These are phyloP conservation scores for Cheumatopsyche charites DNA, from an alignment of 1,140 invertebrate genomes.

Conservation along the genomic window DNA sequence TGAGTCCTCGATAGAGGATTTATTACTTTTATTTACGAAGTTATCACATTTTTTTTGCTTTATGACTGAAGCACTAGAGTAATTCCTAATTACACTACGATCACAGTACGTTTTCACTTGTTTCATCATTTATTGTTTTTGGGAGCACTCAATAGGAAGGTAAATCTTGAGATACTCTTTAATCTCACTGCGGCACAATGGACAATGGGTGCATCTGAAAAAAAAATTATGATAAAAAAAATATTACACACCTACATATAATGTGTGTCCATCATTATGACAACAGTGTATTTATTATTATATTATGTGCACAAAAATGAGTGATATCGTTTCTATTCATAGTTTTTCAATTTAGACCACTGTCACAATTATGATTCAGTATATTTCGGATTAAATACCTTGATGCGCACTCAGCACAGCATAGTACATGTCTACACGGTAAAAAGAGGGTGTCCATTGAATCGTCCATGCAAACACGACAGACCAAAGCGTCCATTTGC, in stretches of 20 bases:
- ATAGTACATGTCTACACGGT: constrained; percentile 82
- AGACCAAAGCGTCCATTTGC: constrained; percentile 75
- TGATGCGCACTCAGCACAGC: constrained; percentile 73
- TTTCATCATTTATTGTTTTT: constrained; percentile 46
- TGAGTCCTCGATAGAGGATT: background rate
- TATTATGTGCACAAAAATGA: too few relatives aligned
- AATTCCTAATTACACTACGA: constrained; percentile 28
- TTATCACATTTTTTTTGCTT: constrained; percentile 37
- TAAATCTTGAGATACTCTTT: constrained; percentile 75
- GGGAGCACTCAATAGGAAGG: constrained; percentile 65
- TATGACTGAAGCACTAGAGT: constrained; percentile 20
- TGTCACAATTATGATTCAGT: background rate
- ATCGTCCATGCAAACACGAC: constrained; percentile 83
- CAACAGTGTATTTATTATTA: too few relatives aligned
- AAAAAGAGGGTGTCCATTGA: constrained; percentile 81
- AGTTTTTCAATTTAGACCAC: too few relatives aligned
- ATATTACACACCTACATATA: background rate
- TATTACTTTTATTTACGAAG: background rate
- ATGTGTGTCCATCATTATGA: too few relatives aligned
- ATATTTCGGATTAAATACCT: constrained; percentile 54
- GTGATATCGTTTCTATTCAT: too few relatives aligned
- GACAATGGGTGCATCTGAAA: constrained; percentile 74
- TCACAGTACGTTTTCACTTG: constrained; percentile 3
- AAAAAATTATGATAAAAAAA: constrained; percentile 26
- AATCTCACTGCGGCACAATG: constrained; percentile 76